These are phyloP conservation scores for Lineus longissimus DNA, from an alignment of 1,140 invertebrate genomes.

Conservation along the genomic window DNA sequence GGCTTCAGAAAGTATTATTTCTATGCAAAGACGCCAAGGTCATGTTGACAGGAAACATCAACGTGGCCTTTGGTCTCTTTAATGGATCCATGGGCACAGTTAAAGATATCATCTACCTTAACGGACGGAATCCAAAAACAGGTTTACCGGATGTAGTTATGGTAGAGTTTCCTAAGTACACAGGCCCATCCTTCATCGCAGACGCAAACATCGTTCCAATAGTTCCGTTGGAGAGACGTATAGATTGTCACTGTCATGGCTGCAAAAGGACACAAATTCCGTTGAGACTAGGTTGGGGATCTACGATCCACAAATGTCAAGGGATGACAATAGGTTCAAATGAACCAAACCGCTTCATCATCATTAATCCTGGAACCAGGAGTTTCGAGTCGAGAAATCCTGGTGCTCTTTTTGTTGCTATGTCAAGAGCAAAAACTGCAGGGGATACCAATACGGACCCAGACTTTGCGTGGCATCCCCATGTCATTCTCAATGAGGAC, in stretches of 20 bases:
- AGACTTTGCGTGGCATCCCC: conserved; percentile 26
- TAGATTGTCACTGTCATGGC: neutral
- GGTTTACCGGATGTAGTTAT: neutral
- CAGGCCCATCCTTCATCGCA: neutral
- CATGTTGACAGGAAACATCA: neutral
- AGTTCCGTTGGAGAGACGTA: neutral
- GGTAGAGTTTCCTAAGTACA: conserved; percentile 1
- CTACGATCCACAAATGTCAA: conserved; percentile 26
- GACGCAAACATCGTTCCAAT: neutral
- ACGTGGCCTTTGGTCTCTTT: neutral
- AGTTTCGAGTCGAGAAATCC: conserved; percentile 24
- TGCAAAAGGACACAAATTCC: conserved; percentile 27
- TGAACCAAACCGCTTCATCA: conserved; percentile 18
- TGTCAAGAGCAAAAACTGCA: conserved; percentile 24
- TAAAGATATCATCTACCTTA: neutral
- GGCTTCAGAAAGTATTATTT: neutral
- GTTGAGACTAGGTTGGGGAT: conserved; percentile 21
- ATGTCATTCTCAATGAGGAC: conserved; percentile 25
- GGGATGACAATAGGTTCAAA: conserved; percentile 26
- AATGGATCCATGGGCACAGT: conserved; percentile 1
- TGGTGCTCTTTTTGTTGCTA: conserved; percentile 25
- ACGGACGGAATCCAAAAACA: neutral
- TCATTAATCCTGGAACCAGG: conserved; percentile 20
- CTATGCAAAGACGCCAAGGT: neutral
- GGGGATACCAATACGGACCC: conserved; percentile 12